A percentile compares a stretch with the other conserved stretches of the same genome.
These are phyloP conservation scores for Periphyllus acericola DNA, from an alignment of 2,888 invertebrate species.

Conservation along the genomic window DNA sequence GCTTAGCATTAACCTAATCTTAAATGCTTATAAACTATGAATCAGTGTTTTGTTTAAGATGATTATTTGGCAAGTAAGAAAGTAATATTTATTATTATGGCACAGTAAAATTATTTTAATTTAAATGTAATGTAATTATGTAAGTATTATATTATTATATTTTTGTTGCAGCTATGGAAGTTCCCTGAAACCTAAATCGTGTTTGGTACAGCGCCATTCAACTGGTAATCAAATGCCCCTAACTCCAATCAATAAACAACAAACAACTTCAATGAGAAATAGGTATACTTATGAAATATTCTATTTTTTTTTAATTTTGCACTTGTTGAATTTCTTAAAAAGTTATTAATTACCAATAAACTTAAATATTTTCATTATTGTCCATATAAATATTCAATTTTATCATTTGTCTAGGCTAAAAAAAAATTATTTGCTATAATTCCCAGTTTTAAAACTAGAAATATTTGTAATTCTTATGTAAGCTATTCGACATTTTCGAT, in stretches of 20 bases:
- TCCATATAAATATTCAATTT: no score
- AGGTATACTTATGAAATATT: constrained; percentile 7
- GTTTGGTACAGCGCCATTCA: constrained; percentile 72
- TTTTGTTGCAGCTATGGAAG: constrained; percentile 72
- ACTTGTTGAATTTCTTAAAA: no score
- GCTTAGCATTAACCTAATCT: neutral
- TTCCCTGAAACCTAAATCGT: constrained; percentile 74
- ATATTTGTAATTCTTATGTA: no score
- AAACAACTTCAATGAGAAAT: constrained; percentile 66
- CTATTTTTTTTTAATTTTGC: no score
- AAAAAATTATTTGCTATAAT: no score
- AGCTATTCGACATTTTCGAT: no score
- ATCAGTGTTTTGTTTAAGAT: neutral
- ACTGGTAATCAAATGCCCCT: constrained; percentile 66
- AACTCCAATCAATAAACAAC: constrained; percentile 56
- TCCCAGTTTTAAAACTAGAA: no score
- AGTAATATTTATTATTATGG: neutral
- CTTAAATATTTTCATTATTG: no score
- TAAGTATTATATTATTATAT: neutral
- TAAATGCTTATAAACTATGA: constrained; percentile 2
- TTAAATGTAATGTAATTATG: neutral
- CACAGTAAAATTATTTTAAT: no score
- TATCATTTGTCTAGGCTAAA: no score
- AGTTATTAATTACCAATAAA: no score
- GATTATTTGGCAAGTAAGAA: neutral